Percentiles rank a stretch among this genome's conserved stretches.
Evolutionary conservation across 2,797 vertebrate genomes (phyloP).

Genomic region (Phalloptychus januarius): DNA sequence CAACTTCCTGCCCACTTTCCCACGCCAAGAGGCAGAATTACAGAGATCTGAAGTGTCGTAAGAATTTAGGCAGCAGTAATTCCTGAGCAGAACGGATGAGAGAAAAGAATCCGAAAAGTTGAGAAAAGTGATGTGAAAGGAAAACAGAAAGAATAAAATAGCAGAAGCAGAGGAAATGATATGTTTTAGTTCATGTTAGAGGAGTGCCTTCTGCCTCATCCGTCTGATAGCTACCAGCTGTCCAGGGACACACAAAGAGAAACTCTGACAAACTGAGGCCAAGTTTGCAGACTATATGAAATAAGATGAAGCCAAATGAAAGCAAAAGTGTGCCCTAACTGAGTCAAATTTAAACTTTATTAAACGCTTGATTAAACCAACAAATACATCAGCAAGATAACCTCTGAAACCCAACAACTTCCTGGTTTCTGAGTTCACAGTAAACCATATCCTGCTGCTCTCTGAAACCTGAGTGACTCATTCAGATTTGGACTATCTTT

Average conservation of each 20-base stretch:
- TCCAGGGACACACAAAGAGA: conserved; percentile 4
- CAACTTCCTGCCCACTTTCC: conserved; percentile 72
- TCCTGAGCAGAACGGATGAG: conserved; percentile 2
- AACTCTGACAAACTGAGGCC: conserved; percentile 16
- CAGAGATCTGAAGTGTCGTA: conserved; percentile 38
- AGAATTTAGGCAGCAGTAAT: conserved; percentile 25
- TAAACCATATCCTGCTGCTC: neutral
- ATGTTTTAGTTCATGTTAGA: conserved; percentile 61
- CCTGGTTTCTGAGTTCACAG: neutral
- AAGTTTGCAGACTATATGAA: conserved; percentile 25
- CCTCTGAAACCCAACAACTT: neutral
- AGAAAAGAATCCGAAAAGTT: conserved; percentile 13
- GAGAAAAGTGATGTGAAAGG: neutral
- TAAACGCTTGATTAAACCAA: neutral
- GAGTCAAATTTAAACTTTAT: neutral
- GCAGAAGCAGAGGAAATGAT: conserved; percentile 54
- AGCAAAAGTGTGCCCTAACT: neutral
- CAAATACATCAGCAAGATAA: neutral
- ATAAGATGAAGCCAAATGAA: neutral
- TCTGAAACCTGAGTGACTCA: neutral
- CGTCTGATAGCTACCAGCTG: conserved; percentile 61
- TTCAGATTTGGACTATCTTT: neutral
- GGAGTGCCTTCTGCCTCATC: conserved; percentile 39
- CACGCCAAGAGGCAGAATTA: conserved; percentile 46
- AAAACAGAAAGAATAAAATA: conserved; percentile 10